Conservation (phyloP, 2,888 invertebrate species). For the Polydrusus pterygomalis region DNA sequence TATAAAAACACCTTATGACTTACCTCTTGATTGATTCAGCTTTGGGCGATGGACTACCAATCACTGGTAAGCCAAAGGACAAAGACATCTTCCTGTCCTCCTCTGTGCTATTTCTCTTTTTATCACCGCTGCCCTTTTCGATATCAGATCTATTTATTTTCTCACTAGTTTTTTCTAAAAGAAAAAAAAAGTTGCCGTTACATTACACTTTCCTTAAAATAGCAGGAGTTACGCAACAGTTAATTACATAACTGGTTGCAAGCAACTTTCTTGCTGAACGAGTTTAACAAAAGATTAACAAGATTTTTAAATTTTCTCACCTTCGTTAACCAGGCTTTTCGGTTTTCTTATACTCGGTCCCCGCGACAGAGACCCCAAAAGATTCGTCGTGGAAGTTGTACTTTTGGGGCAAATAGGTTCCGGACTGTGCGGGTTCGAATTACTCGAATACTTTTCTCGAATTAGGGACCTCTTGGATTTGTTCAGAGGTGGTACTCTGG, state of each 20-base stretch:
- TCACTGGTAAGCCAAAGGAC: constrained; percentile 50
- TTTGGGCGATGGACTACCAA: constrained; percentile 62
- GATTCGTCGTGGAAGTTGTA: constrained; percentile 58
- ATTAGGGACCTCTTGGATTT: constrained; percentile 77
- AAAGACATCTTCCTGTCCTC: constrained; percentile 30
- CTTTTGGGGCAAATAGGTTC: constrained; percentile 47
- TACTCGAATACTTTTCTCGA: constrained; percentile 77
- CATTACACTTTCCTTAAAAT: no score
- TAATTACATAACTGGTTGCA: no score
- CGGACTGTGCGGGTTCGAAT: constrained; percentile 40
- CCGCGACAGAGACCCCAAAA: constrained; percentile 57
- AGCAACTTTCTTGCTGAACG: no score
- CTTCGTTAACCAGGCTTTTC: constrained; percentile 52
- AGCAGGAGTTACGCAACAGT: no score
- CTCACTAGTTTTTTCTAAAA: constrained; percentile 28
- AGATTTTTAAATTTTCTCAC: constrained; percentile 20
- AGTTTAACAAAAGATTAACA: no score
- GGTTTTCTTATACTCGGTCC: constrained; percentile 62
- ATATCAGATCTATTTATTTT: constrained; percentile 15
- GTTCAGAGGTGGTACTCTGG: constrained; percentile 76
- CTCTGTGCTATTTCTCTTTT: constrained; percentile 18
- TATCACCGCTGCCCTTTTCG: constrained; percentile 33
- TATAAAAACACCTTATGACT: constrained; percentile 23
- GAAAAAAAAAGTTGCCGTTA: not conserved
- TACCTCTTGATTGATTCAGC: constrained; percentile 65